These are phyloP conservation scores for Periparus ater DNA, from an alignment of 2,797 vertebrate species.

Conservation along the genomic window DNA sequence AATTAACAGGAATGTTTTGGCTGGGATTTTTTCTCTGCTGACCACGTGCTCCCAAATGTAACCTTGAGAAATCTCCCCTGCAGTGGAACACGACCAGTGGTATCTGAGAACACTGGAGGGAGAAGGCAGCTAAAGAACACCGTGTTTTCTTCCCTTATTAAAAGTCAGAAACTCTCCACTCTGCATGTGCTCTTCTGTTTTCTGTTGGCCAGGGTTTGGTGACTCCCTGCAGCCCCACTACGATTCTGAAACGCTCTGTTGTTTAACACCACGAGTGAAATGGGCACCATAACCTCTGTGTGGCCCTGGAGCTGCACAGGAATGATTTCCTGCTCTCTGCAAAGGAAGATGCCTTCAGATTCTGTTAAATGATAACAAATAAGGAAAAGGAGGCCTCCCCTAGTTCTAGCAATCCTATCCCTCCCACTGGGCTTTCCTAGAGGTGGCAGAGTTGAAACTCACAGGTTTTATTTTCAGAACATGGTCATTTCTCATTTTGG, in stretches of 20 bases:
- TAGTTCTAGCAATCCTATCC: conserved; percentile 34
- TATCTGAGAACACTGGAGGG: neutral
- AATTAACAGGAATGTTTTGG: neutral
- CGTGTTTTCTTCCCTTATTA: neutral
- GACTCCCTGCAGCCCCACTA: neutral
- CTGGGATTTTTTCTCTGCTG: neutral
- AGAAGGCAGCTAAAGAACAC: neutral
- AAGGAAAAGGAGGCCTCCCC: conserved; percentile 35
- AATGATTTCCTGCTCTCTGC: conserved; percentile 48
- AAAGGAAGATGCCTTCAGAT: conserved; percentile 56
- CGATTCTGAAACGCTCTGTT: neutral
- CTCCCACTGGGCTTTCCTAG: conserved; percentile 26
- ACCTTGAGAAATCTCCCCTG: neutral
- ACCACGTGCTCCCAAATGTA: neutral
- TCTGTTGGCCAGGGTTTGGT: neutral
- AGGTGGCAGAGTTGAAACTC: conserved; percentile 56
- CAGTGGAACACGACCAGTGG: neutral
- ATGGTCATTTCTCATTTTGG: conserved; percentile 50
- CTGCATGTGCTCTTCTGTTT: neutral
- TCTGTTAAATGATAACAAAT: conserved; percentile 54
- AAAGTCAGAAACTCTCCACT: neutral
- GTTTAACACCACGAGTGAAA: neutral
- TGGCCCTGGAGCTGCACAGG: neutral
- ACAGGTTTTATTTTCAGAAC: conserved; percentile 65
- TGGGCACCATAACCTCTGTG: conserved; percentile 14